Evolutionary conservation across 1,140 invertebrate genomes (phyloP), one percentile per base, ranked within the genome.

Genomic region (Forficula auricularia): DNA sequence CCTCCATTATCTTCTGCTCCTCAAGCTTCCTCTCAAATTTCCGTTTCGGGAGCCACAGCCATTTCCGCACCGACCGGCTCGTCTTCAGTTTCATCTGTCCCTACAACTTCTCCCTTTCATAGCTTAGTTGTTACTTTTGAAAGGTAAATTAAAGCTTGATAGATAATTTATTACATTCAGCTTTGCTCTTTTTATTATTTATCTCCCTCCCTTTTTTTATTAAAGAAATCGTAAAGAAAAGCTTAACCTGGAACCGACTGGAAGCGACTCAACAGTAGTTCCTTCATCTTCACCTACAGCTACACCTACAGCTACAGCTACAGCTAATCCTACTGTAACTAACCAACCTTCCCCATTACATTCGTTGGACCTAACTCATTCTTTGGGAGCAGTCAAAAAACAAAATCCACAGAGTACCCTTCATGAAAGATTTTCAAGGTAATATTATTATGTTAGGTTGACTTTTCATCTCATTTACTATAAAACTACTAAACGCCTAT

Each of bases 31-130:
- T 4, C 22, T 27, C 22, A 27, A 10, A 27, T 4, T 10, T 4
- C 22, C 4, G 10, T 57, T 38, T 44, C 50, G 45, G 45, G 57
- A 50, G 48, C 49, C 52, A 35, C 42, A 54, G 34, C 42, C 50
- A 19, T 50, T 50, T 4, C 51, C 48, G n/a, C 38, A 48, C 42
- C 53, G 58, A 0, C 57, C 58, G 3, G 50, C 59, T 7, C 59
- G 57, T 38, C 52, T 50, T 46, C 62, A 43, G 49, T 62, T 45
- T 52, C 59, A 33, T 48, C 58, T 42, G 50, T 56, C 15, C 56
- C 58, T 19, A 59, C 60, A 43, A 27, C 22, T 6, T 27, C 22
- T 36, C 34, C 34, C 7, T 36, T 6, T 16, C 34, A 36, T 36
- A 13, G n/a, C 4, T 36, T 36, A 7, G n/a, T 13, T 13, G 34